Conservation (phyloP, 2,113 vertebrate genomes). For the Neodon shergylaensis region DNA sequence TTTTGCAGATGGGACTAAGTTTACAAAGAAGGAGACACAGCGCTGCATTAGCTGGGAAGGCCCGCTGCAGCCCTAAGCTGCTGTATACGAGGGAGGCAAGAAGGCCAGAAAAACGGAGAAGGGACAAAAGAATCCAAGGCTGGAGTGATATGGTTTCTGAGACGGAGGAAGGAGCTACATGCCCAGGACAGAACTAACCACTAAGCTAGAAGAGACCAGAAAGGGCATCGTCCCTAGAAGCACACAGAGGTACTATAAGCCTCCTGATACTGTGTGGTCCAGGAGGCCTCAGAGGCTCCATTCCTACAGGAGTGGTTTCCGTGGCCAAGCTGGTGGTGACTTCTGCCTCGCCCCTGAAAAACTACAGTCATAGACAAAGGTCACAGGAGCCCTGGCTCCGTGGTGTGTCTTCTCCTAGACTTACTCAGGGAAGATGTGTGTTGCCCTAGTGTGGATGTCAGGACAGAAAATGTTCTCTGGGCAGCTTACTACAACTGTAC, state of each 20-base stretch:
- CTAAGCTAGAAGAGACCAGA: neutral
- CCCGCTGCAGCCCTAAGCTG: neutral
- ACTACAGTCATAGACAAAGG: too few species aligned
- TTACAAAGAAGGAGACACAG: neutral
- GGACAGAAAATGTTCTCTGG: neutral
- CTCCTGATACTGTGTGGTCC: neutral
- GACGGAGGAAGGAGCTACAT: neutral
- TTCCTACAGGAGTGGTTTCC: neutral
- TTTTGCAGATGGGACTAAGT: neutral
- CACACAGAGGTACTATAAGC: neutral
- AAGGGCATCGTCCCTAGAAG: neutral
- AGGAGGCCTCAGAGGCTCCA: neutral
- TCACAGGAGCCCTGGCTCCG: neutral
- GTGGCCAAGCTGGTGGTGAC: rapidly evolving
- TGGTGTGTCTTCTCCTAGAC: neutral
- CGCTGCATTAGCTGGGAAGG: neutral
- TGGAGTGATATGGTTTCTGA: neutral
- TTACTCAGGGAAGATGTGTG: neutral
- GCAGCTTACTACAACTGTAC: neutral
- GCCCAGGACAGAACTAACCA: too few species aligned
- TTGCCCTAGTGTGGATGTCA: neutral
- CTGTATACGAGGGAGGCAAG: neutral
- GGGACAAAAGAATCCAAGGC: neutral
- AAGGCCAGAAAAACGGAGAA: neutral
- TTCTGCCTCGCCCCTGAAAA: neutral